Base-by-base conservation (phyloP, 2,888 invertebrate species). In the Cosmia pyralina region DNA sequence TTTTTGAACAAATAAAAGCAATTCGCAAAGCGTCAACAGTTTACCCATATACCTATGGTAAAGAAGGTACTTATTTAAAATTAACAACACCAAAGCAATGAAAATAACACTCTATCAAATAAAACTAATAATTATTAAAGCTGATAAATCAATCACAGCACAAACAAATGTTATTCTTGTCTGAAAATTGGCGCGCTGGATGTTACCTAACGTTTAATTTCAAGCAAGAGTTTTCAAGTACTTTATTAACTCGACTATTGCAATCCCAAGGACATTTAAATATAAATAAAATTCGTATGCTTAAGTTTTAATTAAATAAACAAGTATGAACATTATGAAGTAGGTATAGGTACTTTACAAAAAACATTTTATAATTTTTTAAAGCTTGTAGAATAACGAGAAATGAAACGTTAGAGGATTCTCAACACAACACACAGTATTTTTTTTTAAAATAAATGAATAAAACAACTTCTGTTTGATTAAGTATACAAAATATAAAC, bases 331-430 rank as follows among this genome's bases (percentile, higher is more conserved):
- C 22, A 41, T 15, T 22, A n/a, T 2, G 0, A 28, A 10, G 4
- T 15, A 59, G 0, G 15, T 15, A n/a, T n/a, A n/a, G n/a, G 38
- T n/a, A 22, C 44, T 44, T 22, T 28, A 6, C 10, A 22, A 22
- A 46, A 58, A 58, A 38, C 6, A n/a, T 19, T 38, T 28, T 17
- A 11, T 22, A 62, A n/a, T 6, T 11, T 6, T 22, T 0, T 22
- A 22, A 2, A 22, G 13, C 8, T 41, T 50, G n/a, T n/a, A n/a
- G n/a, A n/a, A n/a, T n/a, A n/a, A n/a, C n/a, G n/a, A 50, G n/a
- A 44, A 69, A 77, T 19, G 48, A 59, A 73, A 67, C 69, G 74
- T 28, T 57, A 41, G 4, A 62, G 73, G 57, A 62, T 79, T 72
- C 46, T 46, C 46, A 48, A 17, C 15, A 66, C 6, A 41, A 17